Evolutionary conservation across 2,797 vertebrate species (phyloP).

Genomic region (Amazona finschi): DNA sequence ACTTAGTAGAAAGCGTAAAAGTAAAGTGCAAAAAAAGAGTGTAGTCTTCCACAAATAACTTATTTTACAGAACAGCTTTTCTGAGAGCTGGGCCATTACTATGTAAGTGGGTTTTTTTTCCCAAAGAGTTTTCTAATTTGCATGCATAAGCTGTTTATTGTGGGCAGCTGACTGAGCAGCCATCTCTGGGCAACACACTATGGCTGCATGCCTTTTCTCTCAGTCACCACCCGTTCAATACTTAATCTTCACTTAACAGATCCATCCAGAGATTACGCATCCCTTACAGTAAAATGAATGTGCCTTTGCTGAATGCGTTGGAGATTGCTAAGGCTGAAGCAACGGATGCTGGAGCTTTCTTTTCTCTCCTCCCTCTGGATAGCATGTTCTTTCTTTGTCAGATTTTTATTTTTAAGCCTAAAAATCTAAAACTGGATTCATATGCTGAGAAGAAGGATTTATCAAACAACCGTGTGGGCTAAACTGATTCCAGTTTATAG

Average conservation of each 20-base stretch:
- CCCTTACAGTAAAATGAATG: neutral
- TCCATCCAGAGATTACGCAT: neutral
- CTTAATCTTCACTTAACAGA: conserved; percentile 12
- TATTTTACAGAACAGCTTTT: neutral
- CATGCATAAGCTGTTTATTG: neutral
- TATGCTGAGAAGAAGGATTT: neutral
- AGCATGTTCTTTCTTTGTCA: neutral
- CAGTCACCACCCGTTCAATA: neutral
- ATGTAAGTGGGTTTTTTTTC: neutral
- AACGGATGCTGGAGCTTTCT: neutral
- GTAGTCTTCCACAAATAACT: neutral
- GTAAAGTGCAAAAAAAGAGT: neutral
- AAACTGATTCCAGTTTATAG: conserved; percentile 18
- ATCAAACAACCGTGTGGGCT: neutral
- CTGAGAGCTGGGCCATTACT: neutral
- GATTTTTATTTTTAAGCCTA: conserved; percentile 21
- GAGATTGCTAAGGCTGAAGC: neutral
- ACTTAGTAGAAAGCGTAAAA: neutral
- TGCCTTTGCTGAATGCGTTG: neutral
- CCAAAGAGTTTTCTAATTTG: neutral
- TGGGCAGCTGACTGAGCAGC: neutral
- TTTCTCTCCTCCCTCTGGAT: neutral
- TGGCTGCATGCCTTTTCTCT: neutral
- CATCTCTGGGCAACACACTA: neutral
- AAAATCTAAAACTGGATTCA: conserved; percentile 10